Evolutionary conservation across 2,113 vertebrate species (phyloP).

Genomic region (Antennarius striatus): DNA sequence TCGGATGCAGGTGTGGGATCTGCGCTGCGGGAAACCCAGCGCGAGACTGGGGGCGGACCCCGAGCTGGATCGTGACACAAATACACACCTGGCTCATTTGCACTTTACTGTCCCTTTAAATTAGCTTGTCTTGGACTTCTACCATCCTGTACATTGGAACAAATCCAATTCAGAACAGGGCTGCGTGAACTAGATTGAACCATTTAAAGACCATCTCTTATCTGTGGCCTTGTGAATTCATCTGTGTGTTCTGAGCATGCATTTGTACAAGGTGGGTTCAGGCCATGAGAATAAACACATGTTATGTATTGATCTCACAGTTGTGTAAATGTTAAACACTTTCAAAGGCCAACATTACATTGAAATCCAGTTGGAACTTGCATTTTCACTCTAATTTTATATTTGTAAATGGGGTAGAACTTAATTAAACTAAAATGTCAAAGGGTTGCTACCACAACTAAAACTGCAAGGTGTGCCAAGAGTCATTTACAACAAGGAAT

Average conservation of each 20-base stretch:
- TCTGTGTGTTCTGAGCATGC: not conserved
- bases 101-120: too few relatives aligned
- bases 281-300: slow-evolving; percentile 4
- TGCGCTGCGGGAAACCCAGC: too few relatives aligned
- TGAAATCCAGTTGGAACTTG: not conserved
- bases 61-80: too few relatives aligned
- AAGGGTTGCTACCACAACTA: too few relatives aligned
- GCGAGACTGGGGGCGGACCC: too few relatives aligned
- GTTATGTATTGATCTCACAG: slow-evolving; percentile 10
- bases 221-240: slow-evolving; percentile 9
- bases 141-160: too few relatives aligned
- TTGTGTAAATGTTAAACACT: not conserved
- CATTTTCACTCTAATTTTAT: not conserved
- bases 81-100: too few relatives aligned
- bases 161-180: not conserved
- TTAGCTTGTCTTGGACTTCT: too few relatives aligned
- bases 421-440: too few relatives aligned
- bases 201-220: not conserved
- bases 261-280: slow-evolving; percentile 3
- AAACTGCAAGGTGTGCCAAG: too few relatives aligned
- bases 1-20: too few relatives aligned
- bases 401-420: not conserved
- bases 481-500: too few relatives aligned
- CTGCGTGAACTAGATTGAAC: slow-evolving; percentile 4
- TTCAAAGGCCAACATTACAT: slow-evolving; percentile 4